Evolutionary conservation across 2,888 invertebrate genomes (phyloP).

Genomic region (Acheta domesticus): DNA sequence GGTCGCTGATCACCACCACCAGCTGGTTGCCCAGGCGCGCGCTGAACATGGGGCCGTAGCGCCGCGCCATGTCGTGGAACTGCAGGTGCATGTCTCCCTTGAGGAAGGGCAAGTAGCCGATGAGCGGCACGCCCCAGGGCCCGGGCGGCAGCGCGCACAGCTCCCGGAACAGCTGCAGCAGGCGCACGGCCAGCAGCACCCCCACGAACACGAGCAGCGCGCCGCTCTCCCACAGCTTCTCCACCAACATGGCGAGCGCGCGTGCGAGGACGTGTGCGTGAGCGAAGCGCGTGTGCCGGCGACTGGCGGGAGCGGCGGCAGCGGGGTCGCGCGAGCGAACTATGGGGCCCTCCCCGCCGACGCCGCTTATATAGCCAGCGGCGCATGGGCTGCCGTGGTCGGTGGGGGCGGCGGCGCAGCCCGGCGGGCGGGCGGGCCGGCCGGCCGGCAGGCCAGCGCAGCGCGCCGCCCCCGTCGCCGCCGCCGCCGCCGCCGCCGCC

Average conservation of each 20-base stretch:
- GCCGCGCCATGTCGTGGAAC: slow-evolving; percentile 70
- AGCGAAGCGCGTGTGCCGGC: slow-evolving; percentile 23
- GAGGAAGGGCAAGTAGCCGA: slow-evolving; percentile 79
- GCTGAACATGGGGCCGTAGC: slow-evolving; percentile 79
- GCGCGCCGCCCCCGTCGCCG: too few relatives aligned
- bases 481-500: too few relatives aligned
- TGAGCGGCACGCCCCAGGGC: slow-evolving; percentile 70
- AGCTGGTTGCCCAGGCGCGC: slow-evolving; percentile 77
- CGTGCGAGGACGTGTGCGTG: not conserved
- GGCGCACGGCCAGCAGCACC: slow-evolving; percentile 32
- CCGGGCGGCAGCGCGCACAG: slow-evolving; percentile 62
- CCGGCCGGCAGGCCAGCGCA: too few relatives aligned
- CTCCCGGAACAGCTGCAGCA: slow-evolving; percentile 34
- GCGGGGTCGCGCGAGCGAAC: not conserved
- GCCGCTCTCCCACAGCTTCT: slow-evolving; percentile 11
- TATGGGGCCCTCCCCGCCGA: not conserved
- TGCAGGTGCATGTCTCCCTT: slow-evolving; percentile 72
- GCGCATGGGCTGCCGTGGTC: not conserved
- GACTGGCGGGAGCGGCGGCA: not conserved
- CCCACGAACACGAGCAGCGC: slow-evolving; percentile 37
- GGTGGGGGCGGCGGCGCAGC: too few relatives aligned
- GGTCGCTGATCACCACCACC: slow-evolving; percentile 82
- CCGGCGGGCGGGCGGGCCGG: too few relatives aligned
- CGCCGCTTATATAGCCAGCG: slow-evolving; percentile 24
- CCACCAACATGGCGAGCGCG: not conserved